phyloP scores from a whole-genome alignment of 1,140 invertebrate genomes.

The Anagrus nilaparvatae region DNA sequence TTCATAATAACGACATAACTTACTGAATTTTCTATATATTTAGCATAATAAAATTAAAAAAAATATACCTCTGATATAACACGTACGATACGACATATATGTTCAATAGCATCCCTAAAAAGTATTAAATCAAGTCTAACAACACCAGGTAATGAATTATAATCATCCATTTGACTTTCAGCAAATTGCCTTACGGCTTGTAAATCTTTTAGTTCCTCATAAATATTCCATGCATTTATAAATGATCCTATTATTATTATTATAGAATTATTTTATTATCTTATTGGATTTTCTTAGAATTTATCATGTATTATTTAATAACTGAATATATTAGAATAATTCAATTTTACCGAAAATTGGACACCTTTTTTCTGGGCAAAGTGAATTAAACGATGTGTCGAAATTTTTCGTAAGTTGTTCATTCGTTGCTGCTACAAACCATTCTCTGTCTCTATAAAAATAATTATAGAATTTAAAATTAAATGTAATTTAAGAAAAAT shows the following conservation, averaged over 20 bases:
- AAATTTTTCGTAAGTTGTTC: slow-evolving; percentile 64
- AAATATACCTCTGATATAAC: slow-evolving; percentile 65
- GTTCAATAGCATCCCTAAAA: slow-evolving; percentile 75
- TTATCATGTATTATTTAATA: slow-evolving; percentile 13
- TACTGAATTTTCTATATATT: too few relatives aligned
- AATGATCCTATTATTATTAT: too few relatives aligned
- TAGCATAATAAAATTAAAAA: too few relatives aligned
- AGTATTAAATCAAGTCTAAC: slow-evolving; percentile 70
- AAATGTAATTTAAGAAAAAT: neutral
- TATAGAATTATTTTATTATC: too few relatives aligned
- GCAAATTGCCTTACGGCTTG: slow-evolving; percentile 52
- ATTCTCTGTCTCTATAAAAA: slow-evolving; percentile 55
- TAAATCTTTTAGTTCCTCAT: slow-evolving; percentile 65
- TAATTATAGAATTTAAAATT: slow-evolving; percentile 1
- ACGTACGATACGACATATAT: slow-evolving; percentile 67
- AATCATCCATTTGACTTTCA: slow-evolving; percentile 61
- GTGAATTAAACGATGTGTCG: slow-evolving; percentile 63
- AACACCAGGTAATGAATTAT: slow-evolving; percentile 65
- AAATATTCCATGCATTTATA: slow-evolving; percentile 61
- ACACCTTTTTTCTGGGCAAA: slow-evolving; percentile 65
- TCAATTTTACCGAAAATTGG: slow-evolving; percentile 73
- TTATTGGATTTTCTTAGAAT: too few relatives aligned
- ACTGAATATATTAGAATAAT: too few relatives aligned
- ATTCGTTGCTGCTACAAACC: slow-evolving; percentile 59
- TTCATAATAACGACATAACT: too few relatives aligned